Base-by-base conservation (phyloP, 2,888 invertebrate species). In the Hoplodrina blanda region DNA sequence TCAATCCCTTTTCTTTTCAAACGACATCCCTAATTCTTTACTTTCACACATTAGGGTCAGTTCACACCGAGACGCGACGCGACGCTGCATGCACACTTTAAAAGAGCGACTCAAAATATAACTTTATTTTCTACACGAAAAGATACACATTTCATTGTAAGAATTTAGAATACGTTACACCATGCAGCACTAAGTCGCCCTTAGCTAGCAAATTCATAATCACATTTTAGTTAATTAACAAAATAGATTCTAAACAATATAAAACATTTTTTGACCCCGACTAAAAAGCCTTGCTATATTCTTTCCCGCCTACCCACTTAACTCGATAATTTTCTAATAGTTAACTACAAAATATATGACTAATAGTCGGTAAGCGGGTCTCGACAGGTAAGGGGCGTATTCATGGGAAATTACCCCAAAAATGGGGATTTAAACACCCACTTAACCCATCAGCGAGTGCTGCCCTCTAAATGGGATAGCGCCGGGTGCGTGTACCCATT, bases 391-490 rank as follows among this genome's bases (percentile, higher is more conserved):
- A 76, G 86, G 82, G 87, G 86, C 87, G 84, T 85, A 75, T 85
- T 85, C 81, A 83, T 81, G 82, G 77, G 82, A 86, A 88, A 89
- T 89, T 88, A 89, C 85, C 88, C 85, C 82, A 69, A 88, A 83
- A 88, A 89, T 89, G 88, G 84, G 87, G 85, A 82, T 88, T 88
- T 89, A 90, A 90, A 90, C 90, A 89, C 87, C 89, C 90, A 90
- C 88, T 90, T 89, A 89, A 80, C 81, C 89, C 88, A 87, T 90
- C 90, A 89, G 70, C 89, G 86, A 85, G 84, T 86, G 82, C 85
- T 86, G 85, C 85, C 81, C 82, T 84, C 90, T 90, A 91, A 94
- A 93, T 91, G 89, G 91, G 90, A 91, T 88, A 84, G 84, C 82
- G 81, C 81, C 80, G 64, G 68, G 33, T n/a, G 30, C 76, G 19